These are phyloP conservation scores for Brachylomia viminalis DNA, from an alignment of 2,888 invertebrate genomes.

Conservation along the genomic window DNA sequence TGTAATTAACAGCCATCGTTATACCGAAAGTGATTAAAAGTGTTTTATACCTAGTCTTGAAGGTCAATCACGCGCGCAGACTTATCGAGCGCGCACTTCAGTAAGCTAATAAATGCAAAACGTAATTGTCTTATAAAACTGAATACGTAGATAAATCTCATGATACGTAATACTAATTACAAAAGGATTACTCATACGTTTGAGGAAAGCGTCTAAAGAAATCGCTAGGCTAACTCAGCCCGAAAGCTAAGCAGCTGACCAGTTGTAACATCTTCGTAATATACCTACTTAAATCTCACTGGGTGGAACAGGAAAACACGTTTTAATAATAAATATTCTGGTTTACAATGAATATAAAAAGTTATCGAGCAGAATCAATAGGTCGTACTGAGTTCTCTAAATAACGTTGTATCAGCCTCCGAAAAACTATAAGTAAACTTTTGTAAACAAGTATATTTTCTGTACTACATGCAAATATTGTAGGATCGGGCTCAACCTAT, in stretches of 20 bases:
- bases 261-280: background rate
- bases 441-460: slow-evolving; percentile 10
- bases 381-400: slow-evolving; percentile 15
- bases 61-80: no score
- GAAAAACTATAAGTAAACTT: slow-evolving; percentile 19
- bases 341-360: slow-evolving; percentile 12
- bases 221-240: background rate
- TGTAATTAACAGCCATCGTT: no score
- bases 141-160: slow-evolving; percentile 3
- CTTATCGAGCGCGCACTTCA: no score
- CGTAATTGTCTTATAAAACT: background rate
- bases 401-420: slow-evolving; percentile 1
- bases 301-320: slow-evolving; percentile 20
- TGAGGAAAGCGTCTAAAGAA: slow-evolving; percentile 5
- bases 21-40: no score
- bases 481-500: slow-evolving; percentile 1
- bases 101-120: background rate
- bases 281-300: slow-evolving; percentile 10
- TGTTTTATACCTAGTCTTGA: no score
- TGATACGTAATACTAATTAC: background rate
- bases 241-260: background rate
- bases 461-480: background rate
- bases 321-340: slow-evolving; percentile 1
- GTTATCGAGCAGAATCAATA: slow-evolving; percentile 13
- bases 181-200: background rate